phyloP scores from a whole-genome alignment of 1,140 invertebrate species.

The Drosophila sproati region DNA sequence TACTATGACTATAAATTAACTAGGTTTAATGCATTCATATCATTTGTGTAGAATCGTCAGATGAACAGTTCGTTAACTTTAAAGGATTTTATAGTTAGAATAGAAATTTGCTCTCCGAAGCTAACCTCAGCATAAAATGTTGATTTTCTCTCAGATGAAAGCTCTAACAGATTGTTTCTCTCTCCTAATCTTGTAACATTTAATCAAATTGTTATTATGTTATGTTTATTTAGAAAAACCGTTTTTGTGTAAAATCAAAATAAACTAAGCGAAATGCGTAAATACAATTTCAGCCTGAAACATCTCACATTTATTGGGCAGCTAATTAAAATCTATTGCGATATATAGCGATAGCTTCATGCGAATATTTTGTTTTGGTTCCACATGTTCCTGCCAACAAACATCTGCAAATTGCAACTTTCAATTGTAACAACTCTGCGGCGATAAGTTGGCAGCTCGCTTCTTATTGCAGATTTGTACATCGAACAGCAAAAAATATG shows the following conservation, averaged over 20 bases:
- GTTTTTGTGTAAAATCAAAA: constrained; percentile 60
- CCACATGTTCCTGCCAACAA: neutral
- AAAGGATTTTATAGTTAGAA: constrained; percentile 63
- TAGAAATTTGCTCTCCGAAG: constrained; percentile 75
- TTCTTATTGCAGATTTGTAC: no score
- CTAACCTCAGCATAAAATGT: constrained; percentile 56
- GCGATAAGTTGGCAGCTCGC: no score
- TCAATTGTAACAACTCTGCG: no score
- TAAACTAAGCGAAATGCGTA: constrained; percentile 51
- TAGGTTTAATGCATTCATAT: constrained; percentile 77
- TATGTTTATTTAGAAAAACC: constrained; percentile 53
- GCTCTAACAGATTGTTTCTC: constrained; percentile 66
- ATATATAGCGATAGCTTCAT: neutral
- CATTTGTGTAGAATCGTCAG: constrained; percentile 81
- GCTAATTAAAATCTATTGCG: neutral
- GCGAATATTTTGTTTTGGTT: neutral
- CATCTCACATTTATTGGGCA: neutral
- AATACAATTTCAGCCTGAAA: constrained; percentile 29
- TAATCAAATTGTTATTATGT: constrained; percentile 64
- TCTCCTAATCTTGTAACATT: constrained; percentile 64
- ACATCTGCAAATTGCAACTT: neutral
- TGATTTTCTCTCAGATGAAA: constrained; percentile 68
- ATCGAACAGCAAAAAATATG: no score
- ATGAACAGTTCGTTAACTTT: constrained; percentile 70
- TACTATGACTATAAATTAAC: constrained; percentile 78